Evolutionary conservation across 2,113 vertebrate genomes (phyloP).

Genomic region (Mustela nigripes): DNA sequence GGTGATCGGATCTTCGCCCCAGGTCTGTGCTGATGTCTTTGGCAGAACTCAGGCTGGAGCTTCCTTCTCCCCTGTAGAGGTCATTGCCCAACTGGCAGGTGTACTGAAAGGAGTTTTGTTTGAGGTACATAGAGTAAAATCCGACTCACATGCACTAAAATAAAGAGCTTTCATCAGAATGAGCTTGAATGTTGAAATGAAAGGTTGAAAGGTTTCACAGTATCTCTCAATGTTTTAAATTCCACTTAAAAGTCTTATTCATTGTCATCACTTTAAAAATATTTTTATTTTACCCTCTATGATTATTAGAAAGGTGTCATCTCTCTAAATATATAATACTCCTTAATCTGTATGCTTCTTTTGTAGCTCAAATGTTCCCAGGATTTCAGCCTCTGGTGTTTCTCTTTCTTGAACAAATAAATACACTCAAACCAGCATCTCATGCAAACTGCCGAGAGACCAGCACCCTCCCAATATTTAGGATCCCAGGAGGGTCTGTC

Average conservation of each 20-base stretch:
- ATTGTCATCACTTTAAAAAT: neutral
- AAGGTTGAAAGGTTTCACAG: neutral
- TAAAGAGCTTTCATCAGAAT: slow-evolving; percentile 26
- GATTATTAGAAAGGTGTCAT: neutral
- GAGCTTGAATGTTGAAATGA: neutral
- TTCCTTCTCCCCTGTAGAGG: neutral
- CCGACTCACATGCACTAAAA: neutral
- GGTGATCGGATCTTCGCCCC: neutral
- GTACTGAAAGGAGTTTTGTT: slow-evolving; percentile 70
- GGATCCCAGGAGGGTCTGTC: neutral
- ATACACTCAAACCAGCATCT: neutral
- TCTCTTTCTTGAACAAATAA: neutral
- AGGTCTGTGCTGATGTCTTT: neutral
- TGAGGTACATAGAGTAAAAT: neutral
- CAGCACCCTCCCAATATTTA: neutral
- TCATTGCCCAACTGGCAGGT: slow-evolving; percentile 20
- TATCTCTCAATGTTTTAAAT: neutral
- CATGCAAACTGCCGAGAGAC: neutral
- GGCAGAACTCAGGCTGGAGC: neutral
- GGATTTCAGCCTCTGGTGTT: neutral
- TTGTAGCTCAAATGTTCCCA: neutral
- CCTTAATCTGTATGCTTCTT: neutral
- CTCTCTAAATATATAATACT: neutral
- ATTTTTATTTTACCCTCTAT: neutral
- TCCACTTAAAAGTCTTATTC: neutral